Conservation (phyloP, 2,113 vertebrate species). For the Meles meles region DNA sequence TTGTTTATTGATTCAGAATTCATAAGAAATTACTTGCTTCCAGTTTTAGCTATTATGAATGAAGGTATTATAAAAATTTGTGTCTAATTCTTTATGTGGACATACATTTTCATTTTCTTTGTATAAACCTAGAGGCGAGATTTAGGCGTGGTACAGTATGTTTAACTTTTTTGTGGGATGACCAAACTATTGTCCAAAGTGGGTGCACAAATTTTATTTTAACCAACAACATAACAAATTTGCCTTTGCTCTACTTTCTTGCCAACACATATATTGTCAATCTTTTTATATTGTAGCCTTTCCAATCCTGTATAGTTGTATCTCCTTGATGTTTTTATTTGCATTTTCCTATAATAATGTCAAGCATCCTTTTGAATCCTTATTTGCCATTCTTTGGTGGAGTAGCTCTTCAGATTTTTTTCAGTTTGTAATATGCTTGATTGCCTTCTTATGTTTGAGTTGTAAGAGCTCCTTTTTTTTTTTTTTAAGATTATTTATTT, state of each 20-base stretch:
- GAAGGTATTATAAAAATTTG: not conserved
- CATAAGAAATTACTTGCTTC: not conserved
- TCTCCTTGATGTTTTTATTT: not conserved
- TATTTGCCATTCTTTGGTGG: not conserved
- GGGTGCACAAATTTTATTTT: not conserved
- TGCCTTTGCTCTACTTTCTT: not conserved
- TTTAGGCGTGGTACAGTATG: not conserved
- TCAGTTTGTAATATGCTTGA: not conserved
- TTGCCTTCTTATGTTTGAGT: not conserved
- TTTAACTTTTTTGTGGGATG: not conserved
- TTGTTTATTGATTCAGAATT: not conserved
- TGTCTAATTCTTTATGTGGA: not conserved
- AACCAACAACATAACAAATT: not conserved
- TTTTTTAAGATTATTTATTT: too few relatives aligned
- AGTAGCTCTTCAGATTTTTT: not conserved
- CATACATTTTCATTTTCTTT: not conserved
- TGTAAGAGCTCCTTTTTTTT: not conserved
- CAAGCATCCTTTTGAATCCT: not conserved
- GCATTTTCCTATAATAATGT: not conserved
- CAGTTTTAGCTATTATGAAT: not conserved
- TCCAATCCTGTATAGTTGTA: not conserved
- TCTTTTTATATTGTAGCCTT: not conserved
- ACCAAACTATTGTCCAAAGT: not conserved
- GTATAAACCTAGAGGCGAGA: not conserved
- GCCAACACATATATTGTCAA: not conserved